Evolutionary conservation across 1,140 invertebrate species (phyloP), one percentile per base, ranked within the genome.

Genomic region (Formica selysi): DNA sequence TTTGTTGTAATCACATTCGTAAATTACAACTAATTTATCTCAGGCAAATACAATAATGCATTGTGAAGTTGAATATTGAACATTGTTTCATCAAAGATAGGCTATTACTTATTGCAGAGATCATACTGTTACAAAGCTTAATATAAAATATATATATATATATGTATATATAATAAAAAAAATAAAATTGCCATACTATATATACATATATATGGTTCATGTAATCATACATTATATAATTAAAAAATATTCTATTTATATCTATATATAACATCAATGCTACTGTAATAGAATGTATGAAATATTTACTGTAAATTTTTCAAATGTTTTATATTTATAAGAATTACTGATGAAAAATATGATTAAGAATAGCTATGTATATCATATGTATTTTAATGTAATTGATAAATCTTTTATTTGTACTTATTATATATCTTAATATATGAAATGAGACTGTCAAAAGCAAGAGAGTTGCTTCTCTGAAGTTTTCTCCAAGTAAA

Each of bases 1-100:
- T 78, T 89, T 51, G 64, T 81, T 81, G 83, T 71, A 88, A 59
- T 83, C 89, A 65, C 59, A 65, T 51, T 84, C 29, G 10, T n/a
- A 85, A 89, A 88, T 85, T 85, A 89, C 84, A 78, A 89, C 41
- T 89, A 89, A n/a, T 71, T 83, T 76, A 71, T 64, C 19, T 89
- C 44, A 74, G 81, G 44, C 68, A 83, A 59, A 71, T 73, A 78
- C 54, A 65, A 54, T 79, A 41, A 57, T 36, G 38, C 57, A 85
- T 41, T 67, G 26, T 76, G 78, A 79, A 76, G n/a, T 57, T 44
- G 48, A 88, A 86, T 67, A 76, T 80, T 80, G 13, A 54, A 88
- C 38, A 76, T 78, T 11, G 48, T 73, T 85, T 76, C 57, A 36
- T 65, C 32, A 67, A 68, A 70, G 76, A 38, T 36, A 79, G 44